Conservation (phyloP, 2,797 vertebrate genomes). For the Pangasius larnaudii region DNA sequence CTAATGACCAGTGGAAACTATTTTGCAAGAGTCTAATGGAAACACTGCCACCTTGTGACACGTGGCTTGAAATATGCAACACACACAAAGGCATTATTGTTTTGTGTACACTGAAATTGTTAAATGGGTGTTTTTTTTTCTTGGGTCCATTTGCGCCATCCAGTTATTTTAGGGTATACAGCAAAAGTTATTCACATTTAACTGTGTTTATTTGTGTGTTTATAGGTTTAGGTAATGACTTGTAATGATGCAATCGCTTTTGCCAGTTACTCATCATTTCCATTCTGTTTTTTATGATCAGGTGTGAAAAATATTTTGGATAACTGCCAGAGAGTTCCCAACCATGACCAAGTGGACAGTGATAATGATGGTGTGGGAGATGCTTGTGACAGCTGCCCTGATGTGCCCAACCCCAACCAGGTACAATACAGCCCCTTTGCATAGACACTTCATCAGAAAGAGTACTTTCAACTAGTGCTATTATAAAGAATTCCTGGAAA, state of each 20-base stretch:
- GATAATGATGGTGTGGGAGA: slow-evolving; percentile 95
- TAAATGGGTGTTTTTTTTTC: background rate
- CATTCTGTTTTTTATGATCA: slow-evolving; percentile 58
- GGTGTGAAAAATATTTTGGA: slow-evolving; percentile 92
- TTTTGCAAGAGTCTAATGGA: slow-evolving; percentile 61
- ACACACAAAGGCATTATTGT: slow-evolving; percentile 55
- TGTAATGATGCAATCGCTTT: background rate
- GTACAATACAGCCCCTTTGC: slow-evolving; percentile 65
- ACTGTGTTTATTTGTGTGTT: background rate
- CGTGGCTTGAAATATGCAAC: slow-evolving; percentile 28
- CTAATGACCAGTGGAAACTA: slow-evolving; percentile 76
- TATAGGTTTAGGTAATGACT: background rate
- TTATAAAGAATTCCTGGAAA: slow-evolving; percentile 10
- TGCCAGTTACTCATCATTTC: background rate
- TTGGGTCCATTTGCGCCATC: slow-evolving; percentile 6
- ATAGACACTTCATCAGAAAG: slow-evolving; percentile 10
- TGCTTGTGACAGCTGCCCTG: slow-evolving; percentile 94
- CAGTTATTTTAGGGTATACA: background rate
- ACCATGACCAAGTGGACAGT: slow-evolving; percentile 85
- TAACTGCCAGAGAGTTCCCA: slow-evolving; percentile 90
- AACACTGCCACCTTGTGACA: slow-evolving; percentile 74
- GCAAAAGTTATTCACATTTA: background rate
- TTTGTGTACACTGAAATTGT: background rate
- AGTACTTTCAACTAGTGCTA: background rate
- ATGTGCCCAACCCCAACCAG: slow-evolving; percentile 93